A percentile compares a stretch with the other conserved stretches of the same genome.
These are phyloP conservation scores for Oreochromis grahami DNA, from an alignment of 2,797 vertebrate species.

Conservation along the genomic window DNA sequence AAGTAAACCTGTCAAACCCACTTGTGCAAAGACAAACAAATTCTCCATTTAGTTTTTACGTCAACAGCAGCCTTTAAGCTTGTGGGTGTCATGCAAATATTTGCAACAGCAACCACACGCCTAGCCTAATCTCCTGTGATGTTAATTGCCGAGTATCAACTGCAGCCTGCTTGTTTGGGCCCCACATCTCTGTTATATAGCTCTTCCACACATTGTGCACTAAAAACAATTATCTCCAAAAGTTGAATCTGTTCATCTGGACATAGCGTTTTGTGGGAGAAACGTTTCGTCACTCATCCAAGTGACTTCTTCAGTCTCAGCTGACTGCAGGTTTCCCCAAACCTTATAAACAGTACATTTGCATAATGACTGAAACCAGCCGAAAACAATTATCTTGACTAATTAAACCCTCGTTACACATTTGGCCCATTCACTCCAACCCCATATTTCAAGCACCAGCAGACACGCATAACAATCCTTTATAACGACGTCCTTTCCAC, in stretches of 20 bases:
- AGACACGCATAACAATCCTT: slow-evolving; percentile 40
- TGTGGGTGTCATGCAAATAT: slow-evolving; percentile 4
- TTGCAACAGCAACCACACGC: neutral
- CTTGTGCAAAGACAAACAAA: neutral
- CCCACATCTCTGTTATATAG: slow-evolving; percentile 14
- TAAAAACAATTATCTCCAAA: neutral
- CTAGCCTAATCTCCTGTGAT: slow-evolving; percentile 5
- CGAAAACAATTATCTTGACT: slow-evolving; percentile 8
- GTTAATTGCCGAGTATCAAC: slow-evolving; percentile 34
- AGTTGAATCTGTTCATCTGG: no score
- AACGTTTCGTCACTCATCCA: no score
- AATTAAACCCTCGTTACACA: slow-evolving; percentile 56
- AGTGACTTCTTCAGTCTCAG: no score
- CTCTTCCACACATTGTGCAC: slow-evolving; percentile 19
- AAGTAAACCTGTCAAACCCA: neutral
- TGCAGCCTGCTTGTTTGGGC: slow-evolving; percentile 28
- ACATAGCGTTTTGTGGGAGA: no score
- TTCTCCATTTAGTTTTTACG: neutral
- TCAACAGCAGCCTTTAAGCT: slow-evolving; percentile 23
- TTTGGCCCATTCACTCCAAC: slow-evolving; percentile 20
- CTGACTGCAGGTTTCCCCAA: no score
- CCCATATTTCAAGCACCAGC: slow-evolving; percentile 17
- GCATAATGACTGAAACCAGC: no score
- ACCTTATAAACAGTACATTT: no score
- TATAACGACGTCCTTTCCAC: slow-evolving; percentile 21